phyloP scores from a whole-genome alignment of 2,113 vertebrate genomes.

The Aegotheles bennettii region DNA sequence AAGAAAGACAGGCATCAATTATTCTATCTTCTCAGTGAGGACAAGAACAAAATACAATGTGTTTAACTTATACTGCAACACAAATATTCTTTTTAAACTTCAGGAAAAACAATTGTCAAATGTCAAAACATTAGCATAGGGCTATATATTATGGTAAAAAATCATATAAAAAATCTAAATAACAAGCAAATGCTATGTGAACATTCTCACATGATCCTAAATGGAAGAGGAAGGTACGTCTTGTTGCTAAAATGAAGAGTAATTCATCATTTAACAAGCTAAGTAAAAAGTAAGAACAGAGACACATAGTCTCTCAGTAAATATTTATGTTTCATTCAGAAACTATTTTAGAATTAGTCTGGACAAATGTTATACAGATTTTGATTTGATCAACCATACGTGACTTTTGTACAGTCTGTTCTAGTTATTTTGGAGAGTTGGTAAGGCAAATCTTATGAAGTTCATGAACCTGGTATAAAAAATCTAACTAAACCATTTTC shows the following conservation, averaged over 20 bases:
- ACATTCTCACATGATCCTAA: not conserved
- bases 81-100: not conserved
- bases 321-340: not conserved
- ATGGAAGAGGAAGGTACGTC: not conserved
- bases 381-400: not conserved
- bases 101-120: not conserved
- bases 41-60: not conserved
- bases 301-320: not conserved
- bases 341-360: not conserved
- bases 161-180: not conserved
- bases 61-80: not conserved
- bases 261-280: not conserved
- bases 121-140: not conserved
- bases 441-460: not conserved
- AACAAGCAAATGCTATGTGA: not conserved
- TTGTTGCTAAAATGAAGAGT: not conserved
- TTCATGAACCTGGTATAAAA: not conserved
- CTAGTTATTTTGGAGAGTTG: not conserved
- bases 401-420: not conserved
- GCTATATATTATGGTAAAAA: not conserved
- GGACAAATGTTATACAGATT: not conserved
- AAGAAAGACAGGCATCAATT: not conserved
- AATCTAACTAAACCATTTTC: not conserved
- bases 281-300: not conserved
- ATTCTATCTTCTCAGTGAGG: not conserved